A percentile compares a stretch with the other conserved stretches of the same genome.
These are phyloP conservation scores for Chlorospingus semifuscus DNA, from an alignment of 2,797 vertebrate species.

Conservation along the genomic window DNA sequence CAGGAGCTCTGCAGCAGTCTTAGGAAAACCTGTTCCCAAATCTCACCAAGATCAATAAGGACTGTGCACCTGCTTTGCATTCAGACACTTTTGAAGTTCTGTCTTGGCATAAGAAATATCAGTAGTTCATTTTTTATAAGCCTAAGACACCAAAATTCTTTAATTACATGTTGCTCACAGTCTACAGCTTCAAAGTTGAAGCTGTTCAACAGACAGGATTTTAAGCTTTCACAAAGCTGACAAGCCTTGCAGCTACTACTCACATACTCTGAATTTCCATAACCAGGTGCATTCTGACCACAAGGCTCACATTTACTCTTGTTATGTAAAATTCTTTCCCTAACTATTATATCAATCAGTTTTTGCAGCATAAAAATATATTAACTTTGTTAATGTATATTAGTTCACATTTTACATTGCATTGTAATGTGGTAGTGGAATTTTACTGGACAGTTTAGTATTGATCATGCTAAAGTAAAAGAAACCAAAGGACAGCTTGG, in stretches of 20 bases:
- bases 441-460: neutral
- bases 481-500: neutral
- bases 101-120: neutral
- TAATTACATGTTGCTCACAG: neutral
- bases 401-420: neutral
- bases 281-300: neutral
- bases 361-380: neutral
- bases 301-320: neutral
- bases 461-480: neutral
- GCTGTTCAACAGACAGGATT: neutral
- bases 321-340: too few species aligned
- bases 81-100: neutral
- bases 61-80: neutral
- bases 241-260: neutral
- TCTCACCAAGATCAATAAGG: neutral
- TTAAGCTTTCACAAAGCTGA: neutral
- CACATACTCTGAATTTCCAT: neutral
- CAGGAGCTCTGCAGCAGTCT: neutral
- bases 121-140: neutral
- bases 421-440: neutral
- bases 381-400: neutral
- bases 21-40: neutral
- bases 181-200: neutral
- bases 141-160: neutral
- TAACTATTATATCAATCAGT: neutral